Base-by-base conservation (phyloP, 64 coral and sea anemone species). In the Dendrophyllia cribrosa region DNA sequence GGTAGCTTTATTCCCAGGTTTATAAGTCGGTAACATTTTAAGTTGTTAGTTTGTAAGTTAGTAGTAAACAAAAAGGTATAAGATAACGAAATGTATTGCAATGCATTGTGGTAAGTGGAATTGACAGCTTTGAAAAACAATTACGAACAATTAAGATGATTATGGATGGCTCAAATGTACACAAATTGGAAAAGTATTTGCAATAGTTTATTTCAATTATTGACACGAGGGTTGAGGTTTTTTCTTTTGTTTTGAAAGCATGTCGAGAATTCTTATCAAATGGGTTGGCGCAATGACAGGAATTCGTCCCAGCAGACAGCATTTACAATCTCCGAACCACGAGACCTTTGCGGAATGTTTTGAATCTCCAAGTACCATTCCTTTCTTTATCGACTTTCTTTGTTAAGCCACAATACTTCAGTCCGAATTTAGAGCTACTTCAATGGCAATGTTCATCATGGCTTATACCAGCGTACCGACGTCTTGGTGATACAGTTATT, bases 201-300 rank as follows among this genome's bases (percentile, higher is more conserved):
- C 72, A 49, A 75, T 75, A 49, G 8, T 75, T 49, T 75, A 50
- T 1, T 21, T 23, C 51, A 11, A 55, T 55, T 77, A 56, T 55
- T 77, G 51, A 10, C 75, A 56, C 20, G 75, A 21, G 25, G 50
- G 75, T 24, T 56, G 50, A 55, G 75, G 49, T 55, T 23, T 55
- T 19, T 55, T 77, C 49, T 77, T 77, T 55, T 77, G 75, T 77
- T 77, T 52, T 9, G 49, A 77, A 77, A 55, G n/a, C 51, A 58
- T 58, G 49, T 77, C 48, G 75, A 77, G 48, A 77, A 77, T 77
- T 77, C 51, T 58, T n/a, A 77, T 77, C 50, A 55, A 77, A 21
- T 77, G 17, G 49, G 26, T 48, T 55, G 49, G 2, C 21, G 75
- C 75, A 55, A 55, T 53, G 49, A 24, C 20, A 23, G 21, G 51